phyloP scores from a whole-genome alignment of 2,113 vertebrate species.

The Calonectris borealis region DNA sequence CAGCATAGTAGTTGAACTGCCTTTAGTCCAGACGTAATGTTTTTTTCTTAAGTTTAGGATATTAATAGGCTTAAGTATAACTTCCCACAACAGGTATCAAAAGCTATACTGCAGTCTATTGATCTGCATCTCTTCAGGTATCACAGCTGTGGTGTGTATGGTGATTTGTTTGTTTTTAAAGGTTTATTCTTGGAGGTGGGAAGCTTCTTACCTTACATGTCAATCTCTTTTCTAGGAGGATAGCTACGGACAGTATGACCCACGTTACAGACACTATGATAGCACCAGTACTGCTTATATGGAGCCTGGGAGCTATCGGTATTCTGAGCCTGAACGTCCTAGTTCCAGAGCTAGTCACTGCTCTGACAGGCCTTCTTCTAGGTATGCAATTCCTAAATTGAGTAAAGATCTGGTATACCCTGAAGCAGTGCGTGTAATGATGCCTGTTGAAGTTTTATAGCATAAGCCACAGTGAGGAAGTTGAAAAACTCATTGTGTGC shows the following conservation, averaged over 20 bases:
- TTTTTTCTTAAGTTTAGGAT: not conserved
- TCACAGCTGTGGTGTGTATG: accelerated
- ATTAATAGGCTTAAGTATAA: not conserved
- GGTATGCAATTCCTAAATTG: slow-evolving; percentile 59
- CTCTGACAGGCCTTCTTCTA: slow-evolving; percentile 87
- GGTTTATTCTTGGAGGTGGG: not conserved
- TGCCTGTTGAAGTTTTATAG: not conserved
- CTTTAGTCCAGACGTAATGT: not conserved
- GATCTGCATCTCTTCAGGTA: not conserved
- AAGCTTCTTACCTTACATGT: not conserved
- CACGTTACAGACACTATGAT: slow-evolving; percentile 81
- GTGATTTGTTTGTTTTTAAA: not conserved
- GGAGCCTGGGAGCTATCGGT: slow-evolving; percentile 76
- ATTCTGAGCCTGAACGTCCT: slow-evolving; percentile 80
- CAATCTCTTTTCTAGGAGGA: slow-evolving; percentile 72
- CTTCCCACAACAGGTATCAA: not conserved
- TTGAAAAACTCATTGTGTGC: not conserved
- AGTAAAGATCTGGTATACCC: not conserved
- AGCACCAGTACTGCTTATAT: slow-evolving; percentile 63
- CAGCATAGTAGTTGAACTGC: not conserved
- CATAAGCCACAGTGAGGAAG: not conserved
- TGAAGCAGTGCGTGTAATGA: not conserved
- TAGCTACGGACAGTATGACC: slow-evolving; percentile 79
- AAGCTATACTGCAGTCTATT: not conserved
- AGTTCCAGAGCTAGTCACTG: slow-evolving; percentile 92